Percentiles rank a stretch among this genome's conserved stretches.
Conservation (phyloP, 2,797 vertebrate genomes). For the Telmatherina bonti region DNA sequence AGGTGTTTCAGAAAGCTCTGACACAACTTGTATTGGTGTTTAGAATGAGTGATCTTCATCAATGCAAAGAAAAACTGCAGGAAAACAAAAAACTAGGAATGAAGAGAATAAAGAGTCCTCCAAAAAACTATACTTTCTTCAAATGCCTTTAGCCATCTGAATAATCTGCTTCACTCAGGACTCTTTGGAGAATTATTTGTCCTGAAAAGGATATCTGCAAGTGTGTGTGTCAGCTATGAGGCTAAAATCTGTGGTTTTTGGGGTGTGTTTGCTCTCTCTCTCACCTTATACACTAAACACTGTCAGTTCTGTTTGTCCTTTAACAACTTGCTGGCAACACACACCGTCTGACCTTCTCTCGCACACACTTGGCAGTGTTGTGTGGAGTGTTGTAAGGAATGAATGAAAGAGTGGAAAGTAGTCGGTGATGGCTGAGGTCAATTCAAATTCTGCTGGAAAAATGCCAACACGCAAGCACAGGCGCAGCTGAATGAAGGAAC, state of each 20-base stretch:
- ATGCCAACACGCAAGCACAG: slow-evolving; percentile 28
- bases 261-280: slow-evolving; percentile 25
- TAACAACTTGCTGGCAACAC: slow-evolving; percentile 43
- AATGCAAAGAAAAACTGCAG: slow-evolving; percentile 9
- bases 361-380: slow-evolving; percentile 24
- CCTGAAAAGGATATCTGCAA: background rate
- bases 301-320: slow-evolving; percentile 57
- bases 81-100: background rate
- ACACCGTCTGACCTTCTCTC: slow-evolving; percentile 9
- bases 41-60: slow-evolving; percentile 4
- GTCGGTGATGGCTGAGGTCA: slow-evolving; percentile 53
- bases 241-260: slow-evolving; percentile 19
- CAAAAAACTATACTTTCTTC: background rate
- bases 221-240: background rate
- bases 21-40: slow-evolving; percentile 2
- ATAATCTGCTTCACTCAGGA: slow-evolving; percentile 10
- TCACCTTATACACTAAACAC: slow-evolving; percentile 39
- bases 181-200: background rate
- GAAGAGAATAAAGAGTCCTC: slow-evolving; percentile 6
- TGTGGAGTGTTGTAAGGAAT: slow-evolving; percentile 41
- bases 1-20: background rate
- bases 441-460: slow-evolving; percentile 56
- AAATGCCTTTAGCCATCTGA: slow-evolving; percentile 3
- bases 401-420: slow-evolving; percentile 62
- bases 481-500: slow-evolving; percentile 28